These are phyloP conservation scores for Ochropleura plecta DNA, from an alignment of 2,888 invertebrate genomes.

Conservation along the genomic window DNA sequence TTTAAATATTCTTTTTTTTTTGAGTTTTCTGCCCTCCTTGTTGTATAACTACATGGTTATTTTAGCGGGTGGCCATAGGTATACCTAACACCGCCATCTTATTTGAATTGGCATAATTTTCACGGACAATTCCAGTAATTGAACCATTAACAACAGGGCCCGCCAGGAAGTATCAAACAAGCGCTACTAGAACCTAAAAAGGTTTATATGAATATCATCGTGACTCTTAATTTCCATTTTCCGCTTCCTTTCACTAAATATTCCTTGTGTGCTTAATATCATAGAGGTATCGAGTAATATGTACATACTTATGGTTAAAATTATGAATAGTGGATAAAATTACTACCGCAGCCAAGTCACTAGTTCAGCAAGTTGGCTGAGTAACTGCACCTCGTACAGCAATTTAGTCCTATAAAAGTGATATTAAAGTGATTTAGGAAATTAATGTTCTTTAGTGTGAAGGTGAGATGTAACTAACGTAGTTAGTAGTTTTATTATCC, in stretches of 20 bases:
- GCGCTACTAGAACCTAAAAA: neutral
- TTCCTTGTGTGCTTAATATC: neutral
- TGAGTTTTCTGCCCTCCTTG: neutral
- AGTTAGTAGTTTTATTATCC: neutral
- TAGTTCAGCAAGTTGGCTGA: neutral
- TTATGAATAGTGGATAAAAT: neutral
- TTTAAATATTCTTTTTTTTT: too few species aligned
- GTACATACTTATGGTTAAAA: neutral
- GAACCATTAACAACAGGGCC: neutral
- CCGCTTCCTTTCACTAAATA: neutral
- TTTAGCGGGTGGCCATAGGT: neutral
- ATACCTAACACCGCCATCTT: neutral
- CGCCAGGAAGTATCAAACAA: neutral
- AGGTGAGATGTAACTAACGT: constrained; percentile 21
- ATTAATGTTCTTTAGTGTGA: neutral
- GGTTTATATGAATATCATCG: neutral
- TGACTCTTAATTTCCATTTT: neutral
- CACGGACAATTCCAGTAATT: neutral
- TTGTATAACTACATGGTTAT: neutral
- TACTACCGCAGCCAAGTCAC: neutral
- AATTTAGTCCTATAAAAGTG: constrained; percentile 17
- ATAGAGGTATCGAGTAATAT: neutral
- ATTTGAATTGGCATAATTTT: neutral
- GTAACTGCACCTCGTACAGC: neutral
- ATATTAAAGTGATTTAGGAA: constrained; percentile 23